Percentiles rank a stretch among this genome's conserved stretches.
These are phyloP conservation scores for Dendrophyllia cribrosa DNA, from an alignment of 64 coral and sea anemone species.

Conservation along the genomic window DNA sequence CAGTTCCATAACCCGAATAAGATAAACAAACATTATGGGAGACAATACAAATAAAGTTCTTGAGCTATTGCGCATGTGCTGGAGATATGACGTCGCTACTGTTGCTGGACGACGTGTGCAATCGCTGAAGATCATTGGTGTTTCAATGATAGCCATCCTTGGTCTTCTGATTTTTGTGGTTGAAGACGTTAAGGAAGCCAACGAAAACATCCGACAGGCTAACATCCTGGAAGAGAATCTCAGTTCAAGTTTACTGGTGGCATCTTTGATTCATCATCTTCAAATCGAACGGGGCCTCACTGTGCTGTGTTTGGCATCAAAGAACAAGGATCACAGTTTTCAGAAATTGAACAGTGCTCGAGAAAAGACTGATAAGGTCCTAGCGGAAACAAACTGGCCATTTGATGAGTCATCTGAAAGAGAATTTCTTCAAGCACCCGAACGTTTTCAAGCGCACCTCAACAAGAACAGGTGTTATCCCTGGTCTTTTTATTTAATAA, in stretches of 20 bases:
- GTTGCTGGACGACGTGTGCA: constrained; percentile 16
- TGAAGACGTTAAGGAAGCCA: constrained; percentile 34
- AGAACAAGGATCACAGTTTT: not conserved
- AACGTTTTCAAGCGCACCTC: not conserved
- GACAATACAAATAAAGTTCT: not conserved
- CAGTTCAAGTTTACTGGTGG: constrained; percentile 40
- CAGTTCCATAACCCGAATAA: not conserved
- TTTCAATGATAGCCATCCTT: constrained; percentile 27
- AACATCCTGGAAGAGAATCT: not conserved
- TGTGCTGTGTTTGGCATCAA: constrained; percentile 49
- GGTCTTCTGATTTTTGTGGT: constrained; percentile 47
- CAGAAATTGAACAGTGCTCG: constrained; percentile 10
- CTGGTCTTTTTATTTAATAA: not conserved
- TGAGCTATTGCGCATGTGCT: not conserved
- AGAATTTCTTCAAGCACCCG: not conserved
- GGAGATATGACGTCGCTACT: constrained; percentile 33
- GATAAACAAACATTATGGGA: not conserved
- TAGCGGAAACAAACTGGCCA: constrained; percentile 3
- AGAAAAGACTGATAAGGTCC: not conserved
- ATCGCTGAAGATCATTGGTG: constrained; percentile 62
- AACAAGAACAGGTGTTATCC: not conserved
- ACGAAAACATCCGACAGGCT: not conserved
- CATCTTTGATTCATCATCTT: constrained; percentile 67
- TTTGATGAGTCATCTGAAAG: not conserved
- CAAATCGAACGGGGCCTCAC: constrained; percentile 87